Evolutionary conservation across 2,888 invertebrate genomes (phyloP).

Genomic region (Trimorus sp.): DNA sequence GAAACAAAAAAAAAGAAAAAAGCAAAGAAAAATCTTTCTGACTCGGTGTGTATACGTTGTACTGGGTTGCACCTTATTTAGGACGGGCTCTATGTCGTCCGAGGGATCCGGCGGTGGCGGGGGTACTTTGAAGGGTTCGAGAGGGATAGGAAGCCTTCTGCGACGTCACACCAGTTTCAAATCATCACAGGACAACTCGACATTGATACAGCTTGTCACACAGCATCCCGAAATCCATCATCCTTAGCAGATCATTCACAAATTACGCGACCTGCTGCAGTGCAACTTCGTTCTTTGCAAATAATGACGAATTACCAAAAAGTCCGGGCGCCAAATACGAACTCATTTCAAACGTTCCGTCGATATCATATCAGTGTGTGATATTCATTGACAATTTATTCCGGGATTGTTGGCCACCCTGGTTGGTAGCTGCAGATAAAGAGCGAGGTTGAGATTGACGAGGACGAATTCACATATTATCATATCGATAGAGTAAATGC

Average conservation of each 20-base stretch:
- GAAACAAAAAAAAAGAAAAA: neutral
- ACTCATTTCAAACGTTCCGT: too few species aligned
- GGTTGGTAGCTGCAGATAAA: too few species aligned
- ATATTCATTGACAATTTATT: too few species aligned
- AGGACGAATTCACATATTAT: too few species aligned
- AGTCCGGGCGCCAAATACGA: too few species aligned
- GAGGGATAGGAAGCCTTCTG: slow-evolving; percentile 81
- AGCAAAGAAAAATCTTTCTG: slow-evolving; percentile 47
- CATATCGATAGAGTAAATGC: too few species aligned
- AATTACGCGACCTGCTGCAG: slow-evolving; percentile 48
- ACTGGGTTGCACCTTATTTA: slow-evolving; percentile 81
- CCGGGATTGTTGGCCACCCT: too few species aligned
- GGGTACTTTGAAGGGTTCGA: slow-evolving; percentile 81
- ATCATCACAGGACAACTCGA: slow-evolving; percentile 81
- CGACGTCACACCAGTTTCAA: slow-evolving; percentile 82
- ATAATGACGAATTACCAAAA: slow-evolving; percentile 1
- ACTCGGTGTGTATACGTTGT: slow-evolving; percentile 79
- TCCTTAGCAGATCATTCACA: slow-evolving; percentile 74
- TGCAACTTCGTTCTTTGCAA: slow-evolving; percentile 47
- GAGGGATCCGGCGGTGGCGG: slow-evolving; percentile 81
- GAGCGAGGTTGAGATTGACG: too few species aligned
- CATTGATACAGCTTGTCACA: slow-evolving; percentile 81
- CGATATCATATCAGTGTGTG: too few species aligned
- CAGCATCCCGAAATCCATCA: slow-evolving; percentile 79
- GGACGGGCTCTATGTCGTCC: slow-evolving; percentile 81